Conservation (phyloP, 2,113 vertebrate genomes). For the Zosterops japonicus region DNA sequence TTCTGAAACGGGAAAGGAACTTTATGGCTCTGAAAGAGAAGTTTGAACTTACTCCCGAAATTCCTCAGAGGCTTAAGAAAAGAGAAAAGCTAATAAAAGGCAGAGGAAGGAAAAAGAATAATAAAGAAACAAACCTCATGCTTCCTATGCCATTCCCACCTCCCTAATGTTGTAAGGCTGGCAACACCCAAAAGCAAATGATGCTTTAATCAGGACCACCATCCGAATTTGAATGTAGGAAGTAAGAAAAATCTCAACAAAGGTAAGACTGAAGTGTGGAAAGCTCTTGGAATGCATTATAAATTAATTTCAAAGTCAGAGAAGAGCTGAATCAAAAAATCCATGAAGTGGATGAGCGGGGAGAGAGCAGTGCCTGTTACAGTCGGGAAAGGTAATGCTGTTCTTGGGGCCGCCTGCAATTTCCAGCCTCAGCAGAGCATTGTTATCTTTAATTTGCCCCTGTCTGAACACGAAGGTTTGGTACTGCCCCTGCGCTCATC, state of each 20-base stretch:
- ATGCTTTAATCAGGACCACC: not conserved
- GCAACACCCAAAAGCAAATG: not conserved
- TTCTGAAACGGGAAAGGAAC: not conserved
- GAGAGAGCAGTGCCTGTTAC: not conserved
- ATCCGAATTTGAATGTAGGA: not conserved
- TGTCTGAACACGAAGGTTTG: not conserved
- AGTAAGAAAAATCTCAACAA: not conserved
- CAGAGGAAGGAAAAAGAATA: not conserved
- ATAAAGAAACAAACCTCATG: not conserved
- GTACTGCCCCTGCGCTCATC: not conserved
- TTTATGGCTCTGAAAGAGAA: conserved; percentile 30
- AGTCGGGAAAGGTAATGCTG: not conserved
- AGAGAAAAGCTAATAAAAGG: not conserved
- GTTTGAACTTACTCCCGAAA: conserved; percentile 44
- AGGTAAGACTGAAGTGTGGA: not conserved
- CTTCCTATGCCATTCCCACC: not conserved
- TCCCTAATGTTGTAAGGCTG: not conserved
- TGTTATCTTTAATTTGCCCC: not conserved
- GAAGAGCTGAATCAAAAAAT: not conserved
- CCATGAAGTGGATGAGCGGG: not conserved
- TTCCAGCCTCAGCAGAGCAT: not conserved
- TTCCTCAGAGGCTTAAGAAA: conserved; percentile 49
- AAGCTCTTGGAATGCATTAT: not conserved
- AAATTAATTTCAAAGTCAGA: not conserved
- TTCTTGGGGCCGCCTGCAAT: not conserved